Evolutionary conservation across 2,888 invertebrate species (phyloP).

Genomic region (Drosophila hamatofila): DNA sequence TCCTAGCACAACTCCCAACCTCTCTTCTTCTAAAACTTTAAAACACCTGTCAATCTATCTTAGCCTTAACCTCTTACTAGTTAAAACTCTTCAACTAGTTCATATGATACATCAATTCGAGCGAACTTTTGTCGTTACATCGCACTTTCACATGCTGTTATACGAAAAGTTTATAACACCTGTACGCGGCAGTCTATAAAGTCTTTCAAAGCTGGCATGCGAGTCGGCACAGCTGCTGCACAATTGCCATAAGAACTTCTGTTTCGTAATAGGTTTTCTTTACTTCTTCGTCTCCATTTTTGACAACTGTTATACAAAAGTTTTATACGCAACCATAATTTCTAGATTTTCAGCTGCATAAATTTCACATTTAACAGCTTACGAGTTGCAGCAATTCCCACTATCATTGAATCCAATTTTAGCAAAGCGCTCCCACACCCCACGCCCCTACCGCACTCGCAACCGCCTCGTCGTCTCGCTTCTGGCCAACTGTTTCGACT

Average conservation of each 20-base stretch:
- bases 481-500: constrained; percentile 62
- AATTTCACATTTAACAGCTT: constrained; percentile 33
- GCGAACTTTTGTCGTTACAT: not conserved
- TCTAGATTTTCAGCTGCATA: constrained; percentile 24
- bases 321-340: constrained; percentile 14
- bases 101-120: not conserved
- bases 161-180: constrained; percentile 23
- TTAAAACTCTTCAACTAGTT: not conserved
- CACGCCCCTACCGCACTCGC: not conserved
- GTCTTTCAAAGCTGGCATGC: not conserved
- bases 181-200: constrained; percentile 1
- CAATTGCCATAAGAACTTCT: constrained; percentile 5
- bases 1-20: not conserved
- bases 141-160: constrained; percentile 3
- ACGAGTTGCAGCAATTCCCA: constrained; percentile 39
- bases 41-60: constrained; percentile 6
- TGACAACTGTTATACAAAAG: constrained; percentile 28
- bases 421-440: not conserved
- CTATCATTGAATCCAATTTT: constrained; percentile 48
- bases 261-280: constrained; percentile 24
- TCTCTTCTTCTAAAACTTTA: not conserved
- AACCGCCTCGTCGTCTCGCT: not conserved
- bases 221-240: constrained; percentile 1
- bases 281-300: not conserved
- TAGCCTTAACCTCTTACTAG: not conserved